Base-by-base conservation (phyloP, 2,888 invertebrate species). In the Trichopoda pennipes region DNA sequence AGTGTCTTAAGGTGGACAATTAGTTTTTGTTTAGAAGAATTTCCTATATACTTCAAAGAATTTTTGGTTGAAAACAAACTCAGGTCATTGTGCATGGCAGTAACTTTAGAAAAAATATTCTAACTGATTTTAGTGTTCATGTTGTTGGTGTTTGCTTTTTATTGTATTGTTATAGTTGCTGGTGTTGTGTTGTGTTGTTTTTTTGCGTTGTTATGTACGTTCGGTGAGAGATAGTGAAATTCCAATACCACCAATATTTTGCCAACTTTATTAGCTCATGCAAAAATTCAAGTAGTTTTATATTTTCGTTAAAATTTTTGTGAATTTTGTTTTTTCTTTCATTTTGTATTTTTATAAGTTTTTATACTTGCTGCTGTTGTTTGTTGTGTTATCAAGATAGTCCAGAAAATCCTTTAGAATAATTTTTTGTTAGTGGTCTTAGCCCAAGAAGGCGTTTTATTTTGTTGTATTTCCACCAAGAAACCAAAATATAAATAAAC, bases 191-290 rank as follows among this genome's bases (percentile, higher is more conserved):
- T 28, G 3, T 6, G 4, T 28, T 2, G 2, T 28, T 28, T 3
- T 28, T 3, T 55, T 61, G n/a, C 61, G 51, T 66, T 73, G 60
- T 77, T 68, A 38, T 47, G 44, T 53, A n/a, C 58, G 38, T 64
- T 61, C 61, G 44, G 72, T 53, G 72, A 78, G 80, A 78, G 77
- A 78, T 77, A 78, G 77, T 68, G 69, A 80, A 80, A 83, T 81
- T 82, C 81, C 84, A 84, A 85, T 84, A 83, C 83, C 82, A 70
- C 81, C 85, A 83, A 85, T 85, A 85, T 85, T 85, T 85, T 84
- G 77, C 81, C 83, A 84, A 85, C 85, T 85, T 85, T 85, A 85
- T 85, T 85, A 85, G 85, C 82, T 84, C 78, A 81, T 77, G 77
- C 79, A 85, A 85, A 84, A 84, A 84, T 84, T 83, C 81, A 81